These are phyloP conservation scores for Drosophila equinoxialis DNA, from an alignment of 1,140 invertebrate species.

Conservation along the genomic window DNA sequence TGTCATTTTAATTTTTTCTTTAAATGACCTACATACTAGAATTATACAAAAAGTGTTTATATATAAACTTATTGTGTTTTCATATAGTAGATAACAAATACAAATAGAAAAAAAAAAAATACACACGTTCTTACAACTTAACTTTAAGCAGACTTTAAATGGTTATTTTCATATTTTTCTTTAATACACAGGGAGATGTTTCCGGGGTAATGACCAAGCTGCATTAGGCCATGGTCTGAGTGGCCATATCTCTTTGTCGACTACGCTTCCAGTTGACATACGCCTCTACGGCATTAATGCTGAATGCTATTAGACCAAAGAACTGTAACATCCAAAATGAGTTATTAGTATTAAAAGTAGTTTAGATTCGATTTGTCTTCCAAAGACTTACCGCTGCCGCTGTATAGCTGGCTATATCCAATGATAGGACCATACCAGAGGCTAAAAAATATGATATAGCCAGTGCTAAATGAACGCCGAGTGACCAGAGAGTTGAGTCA, in stretches of 20 bases:
- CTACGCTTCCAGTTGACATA: slow-evolving; percentile 54
- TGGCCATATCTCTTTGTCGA: slow-evolving; percentile 60
- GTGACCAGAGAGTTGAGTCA: slow-evolving; percentile 42
- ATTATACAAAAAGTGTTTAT: neutral
- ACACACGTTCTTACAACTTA: neutral
- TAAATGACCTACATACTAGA: slow-evolving; percentile 34
- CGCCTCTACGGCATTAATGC: slow-evolving; percentile 61
- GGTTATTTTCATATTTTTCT: neutral
- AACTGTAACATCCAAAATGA: slow-evolving; percentile 38
- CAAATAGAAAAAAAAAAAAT: neutral
- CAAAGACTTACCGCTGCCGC: slow-evolving; percentile 59
- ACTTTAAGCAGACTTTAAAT: slow-evolving; percentile 9
- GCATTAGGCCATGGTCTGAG: slow-evolving; percentile 50
- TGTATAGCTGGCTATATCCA: slow-evolving; percentile 60
- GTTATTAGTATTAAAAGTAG: neutral
- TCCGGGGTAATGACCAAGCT: too few relatives aligned
- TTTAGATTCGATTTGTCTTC: neutral
- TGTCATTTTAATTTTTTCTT: neutral
- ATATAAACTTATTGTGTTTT: neutral
- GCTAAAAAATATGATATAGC: slow-evolving; percentile 61
- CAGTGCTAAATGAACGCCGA: slow-evolving; percentile 46
- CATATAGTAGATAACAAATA: neutral
- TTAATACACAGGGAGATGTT: neutral
- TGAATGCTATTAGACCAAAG: slow-evolving; percentile 59
- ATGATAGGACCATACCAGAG: slow-evolving; percentile 65